Conservation (phyloP, 2,113 vertebrate species). For the Anguilla rostrata region DNA sequence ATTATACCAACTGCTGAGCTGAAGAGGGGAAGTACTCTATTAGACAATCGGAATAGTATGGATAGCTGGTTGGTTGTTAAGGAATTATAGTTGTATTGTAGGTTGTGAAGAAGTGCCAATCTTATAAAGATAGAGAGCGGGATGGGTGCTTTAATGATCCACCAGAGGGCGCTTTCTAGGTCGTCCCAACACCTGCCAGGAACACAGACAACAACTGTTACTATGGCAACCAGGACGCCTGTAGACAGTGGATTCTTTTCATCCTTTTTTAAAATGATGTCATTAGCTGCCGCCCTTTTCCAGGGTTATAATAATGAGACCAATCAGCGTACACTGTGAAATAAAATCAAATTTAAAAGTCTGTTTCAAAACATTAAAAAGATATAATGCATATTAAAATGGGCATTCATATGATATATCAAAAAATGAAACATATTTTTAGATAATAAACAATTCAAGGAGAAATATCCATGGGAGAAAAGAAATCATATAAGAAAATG, state of each 20-base stretch:
- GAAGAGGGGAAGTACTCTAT: no score
- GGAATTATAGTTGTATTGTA: not conserved
- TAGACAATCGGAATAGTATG: not conserved
- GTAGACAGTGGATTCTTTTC: not conserved
- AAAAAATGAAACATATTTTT: not conserved
- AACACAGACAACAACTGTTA: not conserved
- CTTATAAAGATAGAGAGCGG: constrained; percentile 70
- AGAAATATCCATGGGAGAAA: not conserved
- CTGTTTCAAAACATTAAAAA: not conserved
- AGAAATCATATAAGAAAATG: not conserved
- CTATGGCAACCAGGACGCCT: not conserved
- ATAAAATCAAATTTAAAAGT: not conserved
- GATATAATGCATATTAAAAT: not conserved
- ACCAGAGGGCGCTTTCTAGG: constrained; percentile 63
- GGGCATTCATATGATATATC: not conserved
- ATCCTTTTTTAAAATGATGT: not conserved
- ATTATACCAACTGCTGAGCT: not conserved
- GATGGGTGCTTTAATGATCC: constrained; percentile 71
- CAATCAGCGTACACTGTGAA: not conserved
- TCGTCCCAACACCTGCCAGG: constrained; percentile 67
- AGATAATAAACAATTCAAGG: not conserved
- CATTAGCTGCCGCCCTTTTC: not conserved
- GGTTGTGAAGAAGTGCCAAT: constrained; percentile 13
- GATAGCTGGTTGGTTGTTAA: not conserved
- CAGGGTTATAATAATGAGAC: not conserved